Percentiles rank a stretch among this genome's conserved stretches.
Evolutionary conservation across 2,797 vertebrate genomes (phyloP).

Genomic region (Pangasius larnaudii): DNA sequence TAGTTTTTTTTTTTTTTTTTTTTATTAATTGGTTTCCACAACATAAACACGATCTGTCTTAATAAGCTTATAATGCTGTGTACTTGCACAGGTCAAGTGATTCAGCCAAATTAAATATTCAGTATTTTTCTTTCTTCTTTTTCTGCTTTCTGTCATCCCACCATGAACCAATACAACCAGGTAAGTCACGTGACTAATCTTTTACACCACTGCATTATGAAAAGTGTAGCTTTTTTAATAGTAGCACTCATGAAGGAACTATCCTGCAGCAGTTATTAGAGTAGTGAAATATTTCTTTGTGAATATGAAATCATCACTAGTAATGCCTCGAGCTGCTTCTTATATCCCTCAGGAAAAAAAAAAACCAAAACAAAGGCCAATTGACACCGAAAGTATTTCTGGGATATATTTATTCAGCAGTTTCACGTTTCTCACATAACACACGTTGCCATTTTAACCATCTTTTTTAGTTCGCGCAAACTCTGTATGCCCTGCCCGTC

Average conservation of each 20-base stretch:
- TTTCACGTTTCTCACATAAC: background rate
- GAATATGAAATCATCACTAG: conserved; percentile 7
- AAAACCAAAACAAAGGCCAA: background rate
- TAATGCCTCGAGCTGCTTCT: background rate
- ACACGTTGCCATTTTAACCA: background rate
- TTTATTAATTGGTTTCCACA: background rate
- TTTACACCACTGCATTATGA: background rate
- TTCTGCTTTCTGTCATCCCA: background rate
- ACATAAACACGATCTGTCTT: background rate
- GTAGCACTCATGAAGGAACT: background rate
- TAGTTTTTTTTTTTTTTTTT: background rate
- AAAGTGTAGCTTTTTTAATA: background rate
- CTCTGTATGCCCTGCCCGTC: background rate
- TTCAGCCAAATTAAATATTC: background rate
- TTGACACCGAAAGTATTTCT: background rate
- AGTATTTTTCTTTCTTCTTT: background rate
- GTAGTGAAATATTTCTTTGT: background rate
- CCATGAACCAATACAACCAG: background rate
- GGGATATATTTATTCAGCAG: background rate
- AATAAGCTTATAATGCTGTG: background rate
- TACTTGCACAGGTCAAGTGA: background rate
- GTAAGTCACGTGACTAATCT: conserved; percentile 11
- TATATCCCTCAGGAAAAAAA: too few species aligned
- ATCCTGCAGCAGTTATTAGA: background rate
- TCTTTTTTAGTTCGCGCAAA: background rate